Percentiles rank a stretch among this genome's conserved stretches.
Conservation (phyloP, 2,797 vertebrate genomes). For the Dicrostonyx torquatus region DNA sequence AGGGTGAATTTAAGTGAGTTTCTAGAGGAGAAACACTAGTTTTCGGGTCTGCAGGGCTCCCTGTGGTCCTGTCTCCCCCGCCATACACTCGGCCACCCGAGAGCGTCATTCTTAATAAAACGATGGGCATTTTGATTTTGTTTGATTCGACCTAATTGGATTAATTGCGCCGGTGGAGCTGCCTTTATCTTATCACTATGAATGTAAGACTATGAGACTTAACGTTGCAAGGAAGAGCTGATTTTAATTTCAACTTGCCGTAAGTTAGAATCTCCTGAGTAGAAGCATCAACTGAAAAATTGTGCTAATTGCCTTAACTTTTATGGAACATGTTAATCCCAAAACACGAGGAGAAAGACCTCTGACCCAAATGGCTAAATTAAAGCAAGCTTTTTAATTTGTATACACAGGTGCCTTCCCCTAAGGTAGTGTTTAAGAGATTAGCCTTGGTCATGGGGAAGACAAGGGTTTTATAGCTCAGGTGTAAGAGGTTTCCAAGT, state of each 20-base stretch:
- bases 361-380: neutral
- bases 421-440: neutral
- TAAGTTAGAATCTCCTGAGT: neutral
- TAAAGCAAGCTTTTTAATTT: neutral
- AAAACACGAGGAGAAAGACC: neutral
- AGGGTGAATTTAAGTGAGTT: no score
- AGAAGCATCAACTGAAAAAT: neutral
- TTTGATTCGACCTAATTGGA: no score
- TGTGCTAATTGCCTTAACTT: neutral
- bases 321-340: neutral
- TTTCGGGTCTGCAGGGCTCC: no score
- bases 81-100: no score
- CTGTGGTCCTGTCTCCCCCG: no score
- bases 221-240: neutral
- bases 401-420: neutral
- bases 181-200: no score
- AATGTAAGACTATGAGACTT: neutral
- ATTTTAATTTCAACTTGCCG: neutral
- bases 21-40: no score
- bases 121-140: no score
- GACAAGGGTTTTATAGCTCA: neutral
- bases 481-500: neutral
- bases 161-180: no score
- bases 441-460: neutral
- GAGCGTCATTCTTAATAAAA: no score